Base-by-base conservation (phyloP, 2,113 vertebrate species). In the Etheostoma spectabile region DNA sequence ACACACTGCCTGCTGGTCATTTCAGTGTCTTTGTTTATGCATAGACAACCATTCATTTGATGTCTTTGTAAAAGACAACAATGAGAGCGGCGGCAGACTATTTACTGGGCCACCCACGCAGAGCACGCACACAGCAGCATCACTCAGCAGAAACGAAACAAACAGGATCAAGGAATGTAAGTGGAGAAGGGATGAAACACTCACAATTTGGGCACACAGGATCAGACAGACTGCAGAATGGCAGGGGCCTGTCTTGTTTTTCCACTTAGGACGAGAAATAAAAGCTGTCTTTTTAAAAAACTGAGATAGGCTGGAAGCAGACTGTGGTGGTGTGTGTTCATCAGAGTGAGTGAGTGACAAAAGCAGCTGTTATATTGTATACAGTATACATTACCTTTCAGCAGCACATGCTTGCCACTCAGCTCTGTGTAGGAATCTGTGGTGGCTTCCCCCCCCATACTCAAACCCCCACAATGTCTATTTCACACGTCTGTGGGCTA, bases 81-180 rank as follows among this genome's bases (percentile, higher is more conserved):
- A 80, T 61, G 64, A 82, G 67, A 79, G 74, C 62, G 0, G 10
- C 7, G 16, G 22, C 68, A 63, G 53, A 65, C 67, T 64, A 42
- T 81, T 86, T 81, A 81, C 56, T 55, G 63, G 67, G 73, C 80
- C 59, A 45, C 80, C 79, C 80, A 82, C 80, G 59, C 65, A 74
- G 60, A 78, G 60, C 27, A 13, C 59, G 52, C 67, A 56, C 66
- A 57, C 63, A 21, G 64, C 87, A 52, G 65, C 86, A 83, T 77
- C 74, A 49, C 60, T 78, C 63, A 60, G 46, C 51, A 42, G 49
- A 76, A 70, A 53, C 38, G 42, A 79, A 89, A 83, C 82, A 75
- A 68, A 80, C 66, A 57, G 65, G 72, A 85, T 82, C 56, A 69
- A 80, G 72, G 59, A 79, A 75, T 55, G 55, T 49, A 70, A 71